phyloP scores from a whole-genome alignment of 2,113 vertebrate species.

The Microcebus murinus region DNA sequence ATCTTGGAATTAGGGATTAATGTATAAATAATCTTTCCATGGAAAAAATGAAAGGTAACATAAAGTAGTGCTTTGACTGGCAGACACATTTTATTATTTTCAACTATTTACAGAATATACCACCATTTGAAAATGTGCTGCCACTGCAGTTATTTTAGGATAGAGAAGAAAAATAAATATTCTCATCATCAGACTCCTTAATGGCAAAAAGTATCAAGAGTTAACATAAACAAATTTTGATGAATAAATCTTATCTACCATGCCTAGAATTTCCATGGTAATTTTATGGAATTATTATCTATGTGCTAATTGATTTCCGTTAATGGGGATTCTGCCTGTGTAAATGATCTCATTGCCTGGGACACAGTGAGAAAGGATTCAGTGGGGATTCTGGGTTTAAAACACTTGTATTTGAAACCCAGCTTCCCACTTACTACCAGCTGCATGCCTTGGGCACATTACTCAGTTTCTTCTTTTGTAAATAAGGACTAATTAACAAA shows the following conservation, averaged over 20 bases:
- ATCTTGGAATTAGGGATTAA: constrained; percentile 35
- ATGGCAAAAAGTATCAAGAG: neutral
- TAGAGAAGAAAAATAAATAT: neutral
- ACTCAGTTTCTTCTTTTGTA: neutral
- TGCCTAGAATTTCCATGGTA: neutral
- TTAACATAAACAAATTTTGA: neutral
- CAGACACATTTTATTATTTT: constrained; percentile 48
- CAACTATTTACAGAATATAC: constrained; percentile 24
- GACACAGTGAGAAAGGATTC: neutral
- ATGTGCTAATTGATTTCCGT: neutral
- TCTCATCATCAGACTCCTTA: neutral
- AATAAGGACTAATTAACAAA: neutral
- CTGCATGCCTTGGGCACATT: neutral
- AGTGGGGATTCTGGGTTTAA: neutral
- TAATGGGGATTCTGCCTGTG: neutral
- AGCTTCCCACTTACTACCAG: neutral
- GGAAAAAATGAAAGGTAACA: constrained; percentile 51
- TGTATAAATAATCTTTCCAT: constrained; percentile 19
- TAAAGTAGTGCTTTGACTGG: constrained; percentile 37
- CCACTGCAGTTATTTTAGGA: constrained; percentile 28
- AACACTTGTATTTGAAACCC: neutral
- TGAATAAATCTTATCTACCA: neutral
- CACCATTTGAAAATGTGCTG: constrained; percentile 59
- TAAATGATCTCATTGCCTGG: neutral
- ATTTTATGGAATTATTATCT: neutral